phyloP scores from a whole-genome alignment of 2,113 vertebrate species.

The Muntiacus reevesi region DNA sequence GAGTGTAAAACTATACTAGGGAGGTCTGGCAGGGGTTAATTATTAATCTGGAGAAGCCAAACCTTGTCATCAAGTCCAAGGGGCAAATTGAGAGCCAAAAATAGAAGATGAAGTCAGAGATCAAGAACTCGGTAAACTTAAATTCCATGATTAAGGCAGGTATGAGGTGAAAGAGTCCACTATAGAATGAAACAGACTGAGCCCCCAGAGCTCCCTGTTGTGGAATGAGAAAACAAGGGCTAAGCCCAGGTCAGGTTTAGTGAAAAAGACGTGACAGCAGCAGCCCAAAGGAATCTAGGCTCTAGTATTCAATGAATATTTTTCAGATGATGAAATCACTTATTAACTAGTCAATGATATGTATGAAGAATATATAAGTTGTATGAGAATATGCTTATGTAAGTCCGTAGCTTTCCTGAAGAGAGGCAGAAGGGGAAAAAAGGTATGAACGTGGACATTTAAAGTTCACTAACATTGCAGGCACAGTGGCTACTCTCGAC shows the following conservation, averaged over 20 bases:
- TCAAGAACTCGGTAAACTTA: background rate
- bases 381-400: background rate
- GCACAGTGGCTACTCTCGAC: background rate
- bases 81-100: constrained; percentile 41
- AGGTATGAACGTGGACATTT: background rate
- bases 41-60: constrained; percentile 44
- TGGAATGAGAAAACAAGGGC: background rate
- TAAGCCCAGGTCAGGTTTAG: background rate
- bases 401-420: background rate
- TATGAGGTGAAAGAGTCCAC: background rate
- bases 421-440: background rate
- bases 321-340: background rate
- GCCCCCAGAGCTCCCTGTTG: background rate
- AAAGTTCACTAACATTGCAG: background rate
- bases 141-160: background rate
- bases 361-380: background rate
- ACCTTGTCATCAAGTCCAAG: constrained; percentile 30
- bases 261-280: background rate
- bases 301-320: background rate
- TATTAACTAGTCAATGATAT: background rate
- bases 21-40: constrained; percentile 8
- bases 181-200: too few species aligned
- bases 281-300: background rate
- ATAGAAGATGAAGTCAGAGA: constrained; percentile 42
- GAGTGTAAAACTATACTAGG: background rate